Percentiles rank a stretch among this genome's conserved stretches.
These are phyloP conservation scores for Epicampocera succincta DNA, from an alignment of 2,888 invertebrate genomes.

Conservation along the genomic window DNA sequence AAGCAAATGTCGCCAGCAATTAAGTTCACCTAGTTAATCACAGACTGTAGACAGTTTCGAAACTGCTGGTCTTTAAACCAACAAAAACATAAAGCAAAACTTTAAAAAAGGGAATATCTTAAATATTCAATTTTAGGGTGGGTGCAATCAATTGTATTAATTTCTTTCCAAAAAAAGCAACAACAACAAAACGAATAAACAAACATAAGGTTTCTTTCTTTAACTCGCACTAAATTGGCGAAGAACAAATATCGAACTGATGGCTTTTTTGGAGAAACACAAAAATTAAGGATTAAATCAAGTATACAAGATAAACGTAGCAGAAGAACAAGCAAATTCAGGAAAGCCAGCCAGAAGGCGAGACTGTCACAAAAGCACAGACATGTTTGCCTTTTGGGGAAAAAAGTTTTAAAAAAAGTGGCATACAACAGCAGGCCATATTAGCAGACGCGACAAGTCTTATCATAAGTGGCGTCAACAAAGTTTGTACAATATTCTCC, in stretches of 20 bases:
- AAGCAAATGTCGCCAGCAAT: constrained; percentile 74
- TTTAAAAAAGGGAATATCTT: constrained; percentile 27
- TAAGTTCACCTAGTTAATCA: constrained; percentile 72
- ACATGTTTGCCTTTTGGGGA: constrained; percentile 23
- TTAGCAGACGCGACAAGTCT: constrained; percentile 59
- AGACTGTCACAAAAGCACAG: constrained; percentile 46
- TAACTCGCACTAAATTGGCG: background rate
- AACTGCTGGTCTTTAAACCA: constrained; percentile 71
- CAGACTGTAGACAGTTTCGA: constrained; percentile 71
- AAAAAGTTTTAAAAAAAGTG: constrained; percentile 9
- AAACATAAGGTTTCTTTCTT: constrained; percentile 62
- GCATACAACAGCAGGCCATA: constrained; percentile 60
- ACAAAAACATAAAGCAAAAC: constrained; percentile 17
- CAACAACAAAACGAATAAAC: constrained; percentile 6
- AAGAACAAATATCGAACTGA: constrained; percentile 6
- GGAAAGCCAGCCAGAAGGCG: constrained; percentile 35
- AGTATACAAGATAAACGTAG: constrained; percentile 68
- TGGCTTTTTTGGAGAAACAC: constrained; percentile 37
- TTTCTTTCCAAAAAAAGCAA: constrained; percentile 48
- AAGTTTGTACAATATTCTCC: constrained; percentile 12
- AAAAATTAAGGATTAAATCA: constrained; percentile 67
- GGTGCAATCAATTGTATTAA: constrained; percentile 70
- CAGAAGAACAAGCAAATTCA: constrained; percentile 61
- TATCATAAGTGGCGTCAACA: constrained; percentile 63
- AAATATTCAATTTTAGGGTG: constrained; percentile 58